Percentiles rank a stretch among this genome's conserved stretches.
Conservation (phyloP, 2,113 vertebrate species). For the Phrynosoma platyrhinos region DNA sequence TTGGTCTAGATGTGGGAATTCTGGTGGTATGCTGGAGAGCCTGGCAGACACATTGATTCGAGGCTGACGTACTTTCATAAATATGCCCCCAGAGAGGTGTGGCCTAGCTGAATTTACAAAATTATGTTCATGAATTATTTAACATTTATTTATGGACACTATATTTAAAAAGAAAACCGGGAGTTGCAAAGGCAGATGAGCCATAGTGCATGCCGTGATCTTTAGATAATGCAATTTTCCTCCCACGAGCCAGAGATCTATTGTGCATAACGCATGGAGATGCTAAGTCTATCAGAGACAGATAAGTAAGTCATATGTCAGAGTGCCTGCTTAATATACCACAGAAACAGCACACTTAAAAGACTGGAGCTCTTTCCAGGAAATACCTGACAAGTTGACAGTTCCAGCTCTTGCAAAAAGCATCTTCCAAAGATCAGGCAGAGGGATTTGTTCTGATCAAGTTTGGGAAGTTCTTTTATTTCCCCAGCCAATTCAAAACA, state of each 20-base stretch:
- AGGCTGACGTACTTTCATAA: constrained; percentile 83
- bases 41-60: constrained; percentile 89
- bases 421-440: constrained; percentile 21
- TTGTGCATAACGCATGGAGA: constrained; percentile 57
- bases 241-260: constrained; percentile 46
- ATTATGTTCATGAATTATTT: constrained; percentile 97
- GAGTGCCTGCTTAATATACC: constrained; percentile 44
- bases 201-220: constrained; percentile 68
- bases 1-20: constrained; percentile 85
- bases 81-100: constrained; percentile 89
- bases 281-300: constrained; percentile 66
- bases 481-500: background rate
- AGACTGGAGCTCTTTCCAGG: constrained; percentile 42
- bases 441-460: background rate
- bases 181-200: constrained; percentile 77
- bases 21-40: constrained; percentile 81
- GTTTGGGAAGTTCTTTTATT: background rate
- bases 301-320: constrained; percentile 66
- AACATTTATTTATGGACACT: constrained; percentile 87
- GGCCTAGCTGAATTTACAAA: constrained; percentile 84
- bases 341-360: constrained; percentile 41
- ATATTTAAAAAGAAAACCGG: constrained; percentile 78
- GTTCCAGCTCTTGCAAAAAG: constrained; percentile 27
- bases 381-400: constrained; percentile 56
- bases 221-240: constrained; percentile 78